These are phyloP conservation scores for Nemurella pictetii DNA, from an alignment of 2,888 invertebrate species.

Conservation along the genomic window DNA sequence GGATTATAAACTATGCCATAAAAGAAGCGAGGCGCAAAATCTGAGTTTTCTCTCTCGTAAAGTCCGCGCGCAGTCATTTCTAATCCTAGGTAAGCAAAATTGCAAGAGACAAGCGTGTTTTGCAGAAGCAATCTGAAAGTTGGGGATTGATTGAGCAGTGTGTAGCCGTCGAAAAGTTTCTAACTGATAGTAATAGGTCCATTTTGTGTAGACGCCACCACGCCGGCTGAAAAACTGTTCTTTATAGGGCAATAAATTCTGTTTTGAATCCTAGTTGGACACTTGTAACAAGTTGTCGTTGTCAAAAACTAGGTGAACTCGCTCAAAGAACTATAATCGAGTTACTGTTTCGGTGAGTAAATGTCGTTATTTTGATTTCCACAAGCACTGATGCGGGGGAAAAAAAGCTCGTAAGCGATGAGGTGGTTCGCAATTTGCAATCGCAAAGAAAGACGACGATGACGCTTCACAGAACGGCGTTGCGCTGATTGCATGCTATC, in stretches of 20 bases:
- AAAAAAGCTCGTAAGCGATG: neutral
- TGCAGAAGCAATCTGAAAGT: slow-evolving; percentile 2
- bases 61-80: neutral
- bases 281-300: neutral
- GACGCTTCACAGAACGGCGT: neutral
- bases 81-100: neutral
- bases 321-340: neutral
- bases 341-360: neutral
- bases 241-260: slow-evolving; percentile 11
- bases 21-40: neutral
- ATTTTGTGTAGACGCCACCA: neutral
- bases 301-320: slow-evolving; percentile 18
- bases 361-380: neutral
- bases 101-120: neutral
- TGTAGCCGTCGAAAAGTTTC: slow-evolving; percentile 11
- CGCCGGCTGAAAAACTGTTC: slow-evolving; percentile 16
- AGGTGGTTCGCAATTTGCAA: neutral
- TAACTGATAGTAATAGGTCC: slow-evolving; percentile 24
- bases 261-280: slow-evolving; percentile 27
- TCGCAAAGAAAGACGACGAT: neutral
- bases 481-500: neutral
- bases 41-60: neutral
- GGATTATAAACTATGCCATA: neutral
- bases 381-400: neutral
- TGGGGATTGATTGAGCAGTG: slow-evolving; percentile 12